These are phyloP conservation scores for Kobus ellipsiprymnus DNA, from an alignment of 2,113 vertebrate species.

Conservation along the genomic window DNA sequence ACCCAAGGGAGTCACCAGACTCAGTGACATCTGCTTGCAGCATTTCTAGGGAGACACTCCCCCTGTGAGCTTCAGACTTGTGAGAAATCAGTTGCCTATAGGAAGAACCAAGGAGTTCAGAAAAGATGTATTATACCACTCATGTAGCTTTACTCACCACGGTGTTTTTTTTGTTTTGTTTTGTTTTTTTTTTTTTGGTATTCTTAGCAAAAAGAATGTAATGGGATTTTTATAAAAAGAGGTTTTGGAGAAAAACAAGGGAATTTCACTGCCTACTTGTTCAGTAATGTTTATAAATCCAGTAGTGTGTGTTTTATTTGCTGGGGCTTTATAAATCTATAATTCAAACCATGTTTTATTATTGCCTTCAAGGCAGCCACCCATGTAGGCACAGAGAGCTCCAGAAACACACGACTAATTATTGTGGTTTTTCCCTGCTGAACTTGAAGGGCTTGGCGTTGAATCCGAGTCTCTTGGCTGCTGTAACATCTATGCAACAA, in stretches of 20 bases:
- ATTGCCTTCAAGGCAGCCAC: slow-evolving; percentile 51
- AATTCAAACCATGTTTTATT: slow-evolving; percentile 61
- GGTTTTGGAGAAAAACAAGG: slow-evolving; percentile 30
- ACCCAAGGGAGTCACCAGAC: not conserved
- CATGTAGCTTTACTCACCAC: not conserved
- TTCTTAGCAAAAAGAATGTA: slow-evolving; percentile 20
- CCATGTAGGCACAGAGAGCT: slow-evolving; percentile 49
- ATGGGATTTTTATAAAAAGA: slow-evolving; percentile 54
- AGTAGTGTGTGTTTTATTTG: slow-evolving; percentile 67
- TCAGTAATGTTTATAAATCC: slow-evolving; percentile 59
- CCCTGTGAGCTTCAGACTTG: not conserved
- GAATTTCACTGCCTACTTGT: slow-evolving; percentile 47
- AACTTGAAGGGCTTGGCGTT: slow-evolving; percentile 51
- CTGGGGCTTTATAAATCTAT: slow-evolving; percentile 57
- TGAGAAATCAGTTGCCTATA: not conserved
- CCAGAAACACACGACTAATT: slow-evolving; percentile 60
- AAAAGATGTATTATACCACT: not conserved
- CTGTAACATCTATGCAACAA: slow-evolving; percentile 33
- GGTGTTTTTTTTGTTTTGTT: not conserved
- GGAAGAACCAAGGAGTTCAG: not conserved
- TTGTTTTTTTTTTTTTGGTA: not conserved
- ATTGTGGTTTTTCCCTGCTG: slow-evolving; percentile 60
- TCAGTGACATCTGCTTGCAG: not conserved
- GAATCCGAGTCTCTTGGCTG: slow-evolving; percentile 33
- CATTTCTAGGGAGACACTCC: not conserved